phyloP scores from a whole-genome alignment of 2,888 invertebrate genomes.

The Agrochola litura region DNA sequence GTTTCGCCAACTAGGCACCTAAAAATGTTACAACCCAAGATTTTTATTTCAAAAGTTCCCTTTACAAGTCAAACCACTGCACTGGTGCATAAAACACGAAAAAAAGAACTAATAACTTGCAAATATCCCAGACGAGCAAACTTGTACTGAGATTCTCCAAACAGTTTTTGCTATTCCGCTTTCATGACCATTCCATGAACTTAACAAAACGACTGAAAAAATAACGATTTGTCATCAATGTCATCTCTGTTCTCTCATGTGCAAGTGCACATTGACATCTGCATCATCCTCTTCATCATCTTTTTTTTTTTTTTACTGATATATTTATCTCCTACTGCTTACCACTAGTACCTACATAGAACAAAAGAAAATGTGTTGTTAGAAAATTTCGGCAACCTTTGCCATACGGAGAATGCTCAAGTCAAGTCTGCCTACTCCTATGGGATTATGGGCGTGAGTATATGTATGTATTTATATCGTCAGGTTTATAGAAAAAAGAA shows the following conservation, averaged over 20 bases:
- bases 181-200: constrained; percentile 30
- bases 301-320: neutral
- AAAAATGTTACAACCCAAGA: neutral
- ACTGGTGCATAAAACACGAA: constrained; percentile 2
- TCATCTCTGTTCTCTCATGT: neutral
- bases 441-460: too few relatives aligned
- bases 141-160: constrained; percentile 31
- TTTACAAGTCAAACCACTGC: constrained; percentile 22
- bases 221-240: neutral
- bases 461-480: too few relatives aligned
- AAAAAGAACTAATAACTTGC: constrained; percentile 32
- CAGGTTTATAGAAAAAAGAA: too few relatives aligned
- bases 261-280: neutral
- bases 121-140: constrained; percentile 26
- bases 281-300: too few relatives aligned
- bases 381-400: neutral
- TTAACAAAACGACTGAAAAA: constrained; percentile 33
- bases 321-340: neutral
- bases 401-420: too few relatives aligned
- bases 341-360: neutral
- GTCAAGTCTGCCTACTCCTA: too few relatives aligned
- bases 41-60: constrained; percentile 1
- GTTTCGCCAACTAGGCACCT: neutral
- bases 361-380: neutral
- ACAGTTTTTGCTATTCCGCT: constrained; percentile 38